Conservation (phyloP, 2,113 vertebrate genomes). For the Nycticryphes semicollaris region DNA sequence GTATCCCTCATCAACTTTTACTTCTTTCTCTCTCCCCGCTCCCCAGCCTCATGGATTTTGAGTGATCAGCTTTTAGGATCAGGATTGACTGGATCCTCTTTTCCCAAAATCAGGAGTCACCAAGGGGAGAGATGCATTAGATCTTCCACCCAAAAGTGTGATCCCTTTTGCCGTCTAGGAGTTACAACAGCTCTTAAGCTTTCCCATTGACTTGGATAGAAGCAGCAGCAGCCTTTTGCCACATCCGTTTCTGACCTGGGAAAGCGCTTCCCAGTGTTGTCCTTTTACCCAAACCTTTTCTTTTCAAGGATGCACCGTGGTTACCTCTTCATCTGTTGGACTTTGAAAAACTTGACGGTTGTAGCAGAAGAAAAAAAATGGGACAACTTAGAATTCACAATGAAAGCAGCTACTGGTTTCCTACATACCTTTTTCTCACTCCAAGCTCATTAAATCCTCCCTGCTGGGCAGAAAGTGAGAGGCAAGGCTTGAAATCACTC, state of each 20-base stretch:
- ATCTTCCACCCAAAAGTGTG: not conserved
- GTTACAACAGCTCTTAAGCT: not conserved
- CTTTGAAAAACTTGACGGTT: not conserved
- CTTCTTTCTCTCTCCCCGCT: not conserved
- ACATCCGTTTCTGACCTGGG: not conserved
- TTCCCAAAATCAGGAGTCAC: not conserved
- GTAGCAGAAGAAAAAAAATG: not conserved
- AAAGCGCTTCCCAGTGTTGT: not conserved
- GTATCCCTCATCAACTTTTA: not conserved
- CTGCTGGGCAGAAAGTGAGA: not conserved
- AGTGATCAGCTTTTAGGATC: not conserved
- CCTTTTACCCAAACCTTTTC: not conserved
- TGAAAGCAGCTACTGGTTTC: not conserved
- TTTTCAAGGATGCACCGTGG: not conserved
- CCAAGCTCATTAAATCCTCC: not conserved
- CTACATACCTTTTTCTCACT: not conserved
- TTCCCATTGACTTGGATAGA: not conserved
- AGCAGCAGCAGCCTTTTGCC: not conserved
- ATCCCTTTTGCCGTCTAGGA: not conserved
- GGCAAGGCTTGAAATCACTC: not conserved
- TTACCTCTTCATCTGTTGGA: not conserved
- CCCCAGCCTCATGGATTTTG: not conserved
- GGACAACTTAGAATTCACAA: not conserved
- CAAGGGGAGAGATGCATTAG: not conserved
- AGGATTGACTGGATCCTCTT: not conserved